Evolutionary conservation across 2,797 vertebrate species (phyloP).

Genomic region (Onychomys arenicola): DNA sequence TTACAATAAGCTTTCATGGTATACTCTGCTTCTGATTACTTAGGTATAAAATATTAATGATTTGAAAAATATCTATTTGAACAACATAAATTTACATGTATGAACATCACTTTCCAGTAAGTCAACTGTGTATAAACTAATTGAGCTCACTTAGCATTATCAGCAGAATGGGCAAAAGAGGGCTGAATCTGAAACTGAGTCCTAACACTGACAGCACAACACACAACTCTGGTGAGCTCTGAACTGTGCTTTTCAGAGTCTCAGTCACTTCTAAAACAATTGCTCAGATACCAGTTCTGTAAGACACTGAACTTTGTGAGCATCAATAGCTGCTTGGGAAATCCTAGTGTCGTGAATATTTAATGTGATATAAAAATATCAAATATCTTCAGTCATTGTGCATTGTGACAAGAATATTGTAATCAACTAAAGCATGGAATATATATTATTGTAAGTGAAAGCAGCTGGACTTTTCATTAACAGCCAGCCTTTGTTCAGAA

Average conservation of each 20-base stretch:
- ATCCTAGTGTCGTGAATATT: not conserved
- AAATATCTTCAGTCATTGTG: not conserved
- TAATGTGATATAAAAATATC: not conserved
- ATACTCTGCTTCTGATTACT: not conserved
- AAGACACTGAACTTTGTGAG: not conserved
- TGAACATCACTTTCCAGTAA: not conserved
- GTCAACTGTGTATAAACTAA: not conserved
- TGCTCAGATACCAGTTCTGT: not conserved
- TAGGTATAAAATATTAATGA: not conserved
- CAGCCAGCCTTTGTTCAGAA: not conserved
- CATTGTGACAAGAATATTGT: conserved; percentile 16
- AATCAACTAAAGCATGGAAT: not conserved
- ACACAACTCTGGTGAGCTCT: not conserved
- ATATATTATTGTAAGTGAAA: not conserved
- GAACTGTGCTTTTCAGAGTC: not conserved
- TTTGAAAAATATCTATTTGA: not conserved
- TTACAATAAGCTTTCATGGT: not conserved
- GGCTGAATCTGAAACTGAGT: not conserved
- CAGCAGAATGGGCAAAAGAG: not conserved
- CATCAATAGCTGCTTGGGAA: not conserved
- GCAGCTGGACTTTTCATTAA: not conserved
- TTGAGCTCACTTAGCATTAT: not conserved
- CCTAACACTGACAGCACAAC: not conserved
- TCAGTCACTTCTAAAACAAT: not conserved
- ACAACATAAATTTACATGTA: not conserved